Conservation (phyloP, 2,113 vertebrate species). For the Monopterus albus region DNA sequence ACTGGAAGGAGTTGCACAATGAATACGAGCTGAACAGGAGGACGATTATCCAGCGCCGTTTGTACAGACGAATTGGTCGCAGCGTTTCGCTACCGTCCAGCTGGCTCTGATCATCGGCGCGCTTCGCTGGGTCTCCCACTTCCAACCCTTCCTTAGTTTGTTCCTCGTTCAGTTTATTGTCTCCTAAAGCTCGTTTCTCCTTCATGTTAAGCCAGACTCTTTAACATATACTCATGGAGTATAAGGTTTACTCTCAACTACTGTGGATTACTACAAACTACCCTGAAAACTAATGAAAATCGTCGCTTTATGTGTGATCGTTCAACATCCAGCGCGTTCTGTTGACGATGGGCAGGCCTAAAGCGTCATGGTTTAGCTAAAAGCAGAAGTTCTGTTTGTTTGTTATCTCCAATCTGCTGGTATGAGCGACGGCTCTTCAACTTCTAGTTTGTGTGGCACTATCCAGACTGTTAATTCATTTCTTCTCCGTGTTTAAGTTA, state of each 20-base stretch:
- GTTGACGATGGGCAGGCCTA: not conserved
- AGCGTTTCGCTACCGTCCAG: not conserved
- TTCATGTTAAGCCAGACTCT: slow-evolving; percentile 52
- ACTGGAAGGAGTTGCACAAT: slow-evolving; percentile 94
- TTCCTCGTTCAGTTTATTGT: slow-evolving; percentile 1
- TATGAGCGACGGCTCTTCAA: not conserved
- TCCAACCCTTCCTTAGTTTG: slow-evolving; percentile 6
- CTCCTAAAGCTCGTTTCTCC: slow-evolving; percentile 36
- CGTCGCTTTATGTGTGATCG: not conserved
- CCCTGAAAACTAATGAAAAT: not conserved
- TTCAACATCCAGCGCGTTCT: not conserved
- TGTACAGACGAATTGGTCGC: slow-evolving; percentile 80
- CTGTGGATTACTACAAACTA: not conserved
- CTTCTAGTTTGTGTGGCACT: not conserved
- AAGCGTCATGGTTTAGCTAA: not conserved
- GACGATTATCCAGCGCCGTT: slow-evolving; percentile 88
- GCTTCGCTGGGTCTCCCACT: not conserved
- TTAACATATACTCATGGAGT: slow-evolving; percentile 31
- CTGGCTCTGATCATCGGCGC: not conserved
- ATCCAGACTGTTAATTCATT: not conserved
- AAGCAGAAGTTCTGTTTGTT: not conserved
- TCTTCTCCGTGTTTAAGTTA: slow-evolving; percentile 7
- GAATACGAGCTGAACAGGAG: slow-evolving; percentile 93
- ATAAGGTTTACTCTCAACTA: not conserved
- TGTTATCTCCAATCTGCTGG: not conserved